Conservation (phyloP, 2,797 vertebrate species). For the Melanogrammus aeglefinus region DNA sequence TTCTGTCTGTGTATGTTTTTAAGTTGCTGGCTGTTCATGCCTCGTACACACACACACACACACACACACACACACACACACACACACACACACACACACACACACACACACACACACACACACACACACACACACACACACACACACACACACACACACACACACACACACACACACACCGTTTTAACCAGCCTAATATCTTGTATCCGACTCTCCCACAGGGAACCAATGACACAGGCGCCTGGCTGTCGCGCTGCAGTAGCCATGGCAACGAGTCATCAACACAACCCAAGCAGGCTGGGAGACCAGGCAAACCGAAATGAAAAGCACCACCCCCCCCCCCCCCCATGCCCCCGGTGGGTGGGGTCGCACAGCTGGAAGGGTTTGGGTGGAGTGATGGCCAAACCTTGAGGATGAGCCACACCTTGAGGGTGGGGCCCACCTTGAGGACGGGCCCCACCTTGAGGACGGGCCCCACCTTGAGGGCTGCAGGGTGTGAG, state of each 20-base stretch:
- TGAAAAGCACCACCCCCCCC: conserved; percentile 26
- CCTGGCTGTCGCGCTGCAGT: conserved; percentile 43
- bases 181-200: neutral
- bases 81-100: conserved; percentile 20
- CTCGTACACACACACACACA: conserved; percentile 16
- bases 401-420: conserved; percentile 16
- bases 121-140: conserved; percentile 16
- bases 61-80: conserved; percentile 28
- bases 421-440: too few relatives aligned
- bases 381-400: conserved; percentile 26
- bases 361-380: conserved; percentile 25
- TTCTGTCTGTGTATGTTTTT: neutral
- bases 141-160: conserved; percentile 17
- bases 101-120: conserved; percentile 20
- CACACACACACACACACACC: conserved; percentile 7
- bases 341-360: conserved; percentile 4
- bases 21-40: neutral
- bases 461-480: too few relatives aligned
- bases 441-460: too few relatives aligned
- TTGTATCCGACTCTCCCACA: conserved; percentile 45
- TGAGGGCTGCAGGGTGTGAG: conserved; percentile 28
- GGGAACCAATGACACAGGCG: conserved; percentile 26
- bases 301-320: conserved; percentile 33
- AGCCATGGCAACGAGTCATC: conserved; percentile 51
- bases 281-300: conserved; percentile 52